Conservation (phyloP, 2,113 vertebrate genomes). For the Dasyprocta punctata region DNA sequence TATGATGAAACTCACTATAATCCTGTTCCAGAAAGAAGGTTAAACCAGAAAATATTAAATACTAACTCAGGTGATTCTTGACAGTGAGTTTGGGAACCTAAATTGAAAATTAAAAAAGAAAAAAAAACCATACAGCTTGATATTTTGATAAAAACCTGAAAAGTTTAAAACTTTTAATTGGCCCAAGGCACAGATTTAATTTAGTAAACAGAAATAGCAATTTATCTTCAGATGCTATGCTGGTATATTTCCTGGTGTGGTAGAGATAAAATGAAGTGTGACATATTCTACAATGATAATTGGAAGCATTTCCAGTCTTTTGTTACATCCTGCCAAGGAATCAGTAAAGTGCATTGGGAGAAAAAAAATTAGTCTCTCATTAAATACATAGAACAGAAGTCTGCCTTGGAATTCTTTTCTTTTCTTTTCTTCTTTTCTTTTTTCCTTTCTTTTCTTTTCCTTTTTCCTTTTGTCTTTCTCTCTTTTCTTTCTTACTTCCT, state of each 20-base stretch:
- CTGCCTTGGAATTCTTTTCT: not conserved
- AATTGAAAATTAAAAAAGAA: slow-evolving; percentile 33
- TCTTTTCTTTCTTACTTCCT: accelerated
- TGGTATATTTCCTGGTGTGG: slow-evolving; percentile 78
- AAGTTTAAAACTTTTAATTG: slow-evolving; percentile 79
- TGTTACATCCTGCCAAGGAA: slow-evolving; percentile 74
- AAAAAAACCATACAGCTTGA: not conserved
- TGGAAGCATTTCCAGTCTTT: slow-evolving; percentile 81
- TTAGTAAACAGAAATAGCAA: slow-evolving; percentile 77
- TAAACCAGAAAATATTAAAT: slow-evolving; percentile 3
- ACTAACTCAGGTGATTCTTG: not conserved
- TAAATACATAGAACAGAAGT: slow-evolving; percentile 62
- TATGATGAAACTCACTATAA: slow-evolving; percentile 52
- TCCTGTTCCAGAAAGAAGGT: slow-evolving; percentile 38
- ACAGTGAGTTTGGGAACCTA: not conserved
- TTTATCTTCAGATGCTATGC: slow-evolving; percentile 74
- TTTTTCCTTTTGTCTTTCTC: too few relatives aligned
- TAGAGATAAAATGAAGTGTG: slow-evolving; percentile 79
- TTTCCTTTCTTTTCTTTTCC: not conserved
- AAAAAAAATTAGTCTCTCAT: slow-evolving; percentile 65
- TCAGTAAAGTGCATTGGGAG: slow-evolving; percentile 58
- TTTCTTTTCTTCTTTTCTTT: not conserved
- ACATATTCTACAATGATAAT: slow-evolving; percentile 80
- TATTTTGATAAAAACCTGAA: not conserved
- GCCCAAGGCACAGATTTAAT: slow-evolving; percentile 57